Evolutionary conservation across 2,888 invertebrate genomes (phyloP), one percentile per base, ranked within the genome.

Genomic region (Aspidiotus destructor): DNA sequence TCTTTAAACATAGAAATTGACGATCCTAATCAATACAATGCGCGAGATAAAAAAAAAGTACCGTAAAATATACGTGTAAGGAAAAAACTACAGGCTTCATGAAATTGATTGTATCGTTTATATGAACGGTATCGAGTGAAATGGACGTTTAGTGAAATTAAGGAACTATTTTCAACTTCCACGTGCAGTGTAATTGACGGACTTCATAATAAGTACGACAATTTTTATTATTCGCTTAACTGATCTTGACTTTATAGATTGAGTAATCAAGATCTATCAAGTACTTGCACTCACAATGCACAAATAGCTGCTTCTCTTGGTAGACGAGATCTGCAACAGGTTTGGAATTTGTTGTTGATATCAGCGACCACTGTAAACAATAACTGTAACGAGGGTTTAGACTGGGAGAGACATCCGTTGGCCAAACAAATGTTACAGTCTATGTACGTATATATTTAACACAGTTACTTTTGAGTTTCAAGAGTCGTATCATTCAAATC

Each of bases 371-470:
- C 73, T 17, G 74, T 73, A 70, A 75, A 70, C 74, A 76, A 70
- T 73, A 72, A 61, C 5, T 62, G 60, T 28, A 63, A 69, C 16
- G 65, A 57, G 2, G 11, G 41, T 5, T 17, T 63, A 28, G 67
- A 69, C n/a, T 69, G 79, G 79, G 64, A 85, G 6, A 82, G 84
- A 62, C 90, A 92, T 80, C 94, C 96, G 0, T 90, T 94, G 73
- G 93, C 94, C 72, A 86, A 87, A 75, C 85, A 85, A 74, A 79
- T 95, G 73, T 82, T 96, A 72, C 88, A 93, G 75, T 87, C 91
- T 2, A 79, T 96, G 92, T 93, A 79, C 83, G 88, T 80, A 67
- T 15, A 68, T 11, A 52, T 58, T 52, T 40, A n/a, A 40, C 13
- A 9, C 15, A 55, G 7, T 28, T 41, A 15, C 1, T 69, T 60